Percentiles rank a stretch among this genome's conserved stretches.
Conservation (phyloP, 2,113 vertebrate species). For the Rhabdornis inornatus region DNA sequence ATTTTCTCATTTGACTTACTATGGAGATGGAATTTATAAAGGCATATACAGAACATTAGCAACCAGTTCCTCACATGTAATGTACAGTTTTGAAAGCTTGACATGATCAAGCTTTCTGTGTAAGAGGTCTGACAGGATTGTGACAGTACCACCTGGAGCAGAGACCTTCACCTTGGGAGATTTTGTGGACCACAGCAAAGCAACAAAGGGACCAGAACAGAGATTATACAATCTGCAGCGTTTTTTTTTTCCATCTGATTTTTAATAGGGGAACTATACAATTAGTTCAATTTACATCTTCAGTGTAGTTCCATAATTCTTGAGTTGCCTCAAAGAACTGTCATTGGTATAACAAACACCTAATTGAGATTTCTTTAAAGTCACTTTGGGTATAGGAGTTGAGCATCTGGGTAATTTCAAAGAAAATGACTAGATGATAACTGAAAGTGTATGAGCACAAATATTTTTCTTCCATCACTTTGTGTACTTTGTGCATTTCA, state of each 20-base stretch:
- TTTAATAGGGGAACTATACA: not conserved
- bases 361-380: not conserved
- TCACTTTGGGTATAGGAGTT: not conserved
- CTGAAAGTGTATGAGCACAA: not conserved
- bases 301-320: not conserved
- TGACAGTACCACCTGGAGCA: not conserved
- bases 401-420: not conserved
- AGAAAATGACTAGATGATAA: not conserved
- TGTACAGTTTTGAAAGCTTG: not conserved
- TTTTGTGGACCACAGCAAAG: not conserved
- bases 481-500: not conserved
- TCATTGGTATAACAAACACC: not conserved
- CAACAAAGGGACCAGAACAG: not conserved
- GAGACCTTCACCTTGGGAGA: not conserved
- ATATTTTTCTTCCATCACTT: not conserved
- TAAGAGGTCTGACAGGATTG: not conserved
- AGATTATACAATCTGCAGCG: not conserved
- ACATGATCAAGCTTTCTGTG: rapidly evolving
- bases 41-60: not conserved
- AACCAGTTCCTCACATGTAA: not conserved
- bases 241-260: not conserved
- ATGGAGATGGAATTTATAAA: not conserved
- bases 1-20: not conserved
- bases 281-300: not conserved
- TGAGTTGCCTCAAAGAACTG: not conserved